Base-by-base conservation (phyloP, 35 echinoderm and acorn worm species). In the Acanthaster planci region DNA sequence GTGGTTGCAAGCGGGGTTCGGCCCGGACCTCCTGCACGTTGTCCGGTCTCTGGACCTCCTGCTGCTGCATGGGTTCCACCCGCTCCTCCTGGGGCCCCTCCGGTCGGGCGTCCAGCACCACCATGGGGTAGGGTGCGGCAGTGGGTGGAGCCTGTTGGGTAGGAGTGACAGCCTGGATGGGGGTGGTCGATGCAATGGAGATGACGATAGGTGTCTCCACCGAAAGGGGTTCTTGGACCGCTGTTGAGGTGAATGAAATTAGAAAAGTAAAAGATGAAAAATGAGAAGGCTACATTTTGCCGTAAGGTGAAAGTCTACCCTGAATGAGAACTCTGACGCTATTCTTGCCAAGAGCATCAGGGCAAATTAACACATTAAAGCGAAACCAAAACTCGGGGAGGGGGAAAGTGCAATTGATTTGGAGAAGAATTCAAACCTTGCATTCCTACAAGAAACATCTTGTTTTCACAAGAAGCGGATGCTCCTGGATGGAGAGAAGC, bases 101-200 rank as follows among this genome's bases (percentile, higher is more conserved):
- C 23, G 23, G 22, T 81, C 51, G 23, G 29, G 39, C 15, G 3
- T 56, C 79, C 5, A 18, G 38, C 82, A 35, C 18, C 38, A 15
- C n/a, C 82, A 34, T 53, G 42, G 60, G 39, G 30, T 72, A 26
- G 32, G 30, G 47, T 54, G 57, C 78, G 30, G 54, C 68, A 17
- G 91, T 88, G 51, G 67, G 80, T 21, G 93, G 93, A 37, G 89
- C 91, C 75, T 92, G 93, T 78, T 95, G 93, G 29, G 93, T 91
- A 50, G 94, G 94, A n/a, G 87, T 84, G 37, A 93, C 94, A 0
- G 90, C 94, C 77, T 93, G 91, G 60, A 97, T 92, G 14, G 94
- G 90, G 22, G 93, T 91, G 81, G 86, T 86, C 2, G 85, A 78
- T 3, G 77, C 93, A 2, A 96, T 88, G 34, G 93, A 68, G 10